Base-by-base conservation (phyloP, 2,888 invertebrate species). In the Parelbella ahira region DNA sequence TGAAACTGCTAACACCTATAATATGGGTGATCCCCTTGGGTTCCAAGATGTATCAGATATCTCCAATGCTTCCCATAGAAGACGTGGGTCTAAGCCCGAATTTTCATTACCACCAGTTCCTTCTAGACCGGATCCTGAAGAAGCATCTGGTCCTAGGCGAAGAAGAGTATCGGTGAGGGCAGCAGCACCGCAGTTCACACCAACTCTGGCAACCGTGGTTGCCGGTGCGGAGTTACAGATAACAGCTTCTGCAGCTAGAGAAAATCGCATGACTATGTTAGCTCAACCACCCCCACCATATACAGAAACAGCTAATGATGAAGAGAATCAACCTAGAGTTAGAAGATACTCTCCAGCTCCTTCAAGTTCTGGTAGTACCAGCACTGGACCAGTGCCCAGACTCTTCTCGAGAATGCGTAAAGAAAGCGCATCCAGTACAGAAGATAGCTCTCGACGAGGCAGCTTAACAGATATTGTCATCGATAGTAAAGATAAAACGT, bases 391-490 rank as follows among this genome's bases (percentile, higher is more conserved):
- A 11, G 76, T 87, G 3, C 77, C 81, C 4, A 74, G 87, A 58
- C 69, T 84, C n/a, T 87, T 72, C 48, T 79, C 83, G 1, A 71
- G 83, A 41, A 74, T 80, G 50, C 72, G 82, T 23, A 83, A 79
- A 58, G 87, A 87, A 38, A 83, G 75, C 51, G 53, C 56, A 9
- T 58, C 51, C 46, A 68, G 58, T 28, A 51, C 47, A 37, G 63
- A 60, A 45, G 82, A 81, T 47, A 62, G 56, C 42, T 77, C 78
- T 1, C 73, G 88, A 54, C 73, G 87, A 33, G 69, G 72, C 38
- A 88, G 88, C 60, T 62, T 88, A 49, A 88, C 84, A 25, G 88
- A 89, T 53, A 63, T 88, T 58, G 83, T 83, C 49, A 80, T 88
- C 63, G 89, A 89, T 46, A 73, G 79, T 54, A 83, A 82, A 72